A percentile compares a stretch with the other conserved stretches of the same genome.
phyloP scores from a whole-genome alignment of 2,888 invertebrate genomes.

The Polydrusus tereticollis region DNA sequence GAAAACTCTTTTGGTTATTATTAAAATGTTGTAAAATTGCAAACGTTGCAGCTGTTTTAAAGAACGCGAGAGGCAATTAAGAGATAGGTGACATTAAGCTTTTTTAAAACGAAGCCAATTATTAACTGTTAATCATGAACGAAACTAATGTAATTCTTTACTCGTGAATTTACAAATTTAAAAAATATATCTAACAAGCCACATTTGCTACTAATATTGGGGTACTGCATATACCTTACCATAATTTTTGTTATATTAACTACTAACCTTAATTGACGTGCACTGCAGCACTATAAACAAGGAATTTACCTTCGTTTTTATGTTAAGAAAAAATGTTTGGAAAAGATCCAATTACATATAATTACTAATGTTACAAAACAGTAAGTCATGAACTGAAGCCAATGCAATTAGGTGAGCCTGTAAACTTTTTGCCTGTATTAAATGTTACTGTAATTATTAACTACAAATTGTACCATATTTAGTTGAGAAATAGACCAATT shows the following conservation, averaged over 20 bases:
- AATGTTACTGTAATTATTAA: slow-evolving; percentile 17
- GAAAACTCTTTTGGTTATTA: no score
- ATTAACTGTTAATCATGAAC: no score
- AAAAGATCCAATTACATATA: slow-evolving; percentile 14
- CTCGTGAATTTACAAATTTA: no score
- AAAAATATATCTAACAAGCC: background rate
- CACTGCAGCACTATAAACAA: background rate
- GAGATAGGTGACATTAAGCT: no score
- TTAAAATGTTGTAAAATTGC: no score
- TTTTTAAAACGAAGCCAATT: no score
- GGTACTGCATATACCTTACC: background rate
- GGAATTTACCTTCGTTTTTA: background rate
- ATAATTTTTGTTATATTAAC: slow-evolving; percentile 27
- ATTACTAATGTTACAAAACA: slow-evolving; percentile 14
- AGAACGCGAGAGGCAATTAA: no score
- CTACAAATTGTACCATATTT: background rate
- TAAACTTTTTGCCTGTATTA: slow-evolving; percentile 9
- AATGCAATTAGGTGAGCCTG: slow-evolving; percentile 1
- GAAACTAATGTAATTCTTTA: no score
- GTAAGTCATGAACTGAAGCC: slow-evolving; percentile 8
- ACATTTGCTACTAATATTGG: background rate
- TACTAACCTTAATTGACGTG: slow-evolving; percentile 37
- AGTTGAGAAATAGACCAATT: slow-evolving; percentile 8
- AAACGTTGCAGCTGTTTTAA: no score
- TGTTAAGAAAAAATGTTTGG: background rate